Conservation (phyloP, 2,888 invertebrate species). For the Drosophila antonietae region DNA sequence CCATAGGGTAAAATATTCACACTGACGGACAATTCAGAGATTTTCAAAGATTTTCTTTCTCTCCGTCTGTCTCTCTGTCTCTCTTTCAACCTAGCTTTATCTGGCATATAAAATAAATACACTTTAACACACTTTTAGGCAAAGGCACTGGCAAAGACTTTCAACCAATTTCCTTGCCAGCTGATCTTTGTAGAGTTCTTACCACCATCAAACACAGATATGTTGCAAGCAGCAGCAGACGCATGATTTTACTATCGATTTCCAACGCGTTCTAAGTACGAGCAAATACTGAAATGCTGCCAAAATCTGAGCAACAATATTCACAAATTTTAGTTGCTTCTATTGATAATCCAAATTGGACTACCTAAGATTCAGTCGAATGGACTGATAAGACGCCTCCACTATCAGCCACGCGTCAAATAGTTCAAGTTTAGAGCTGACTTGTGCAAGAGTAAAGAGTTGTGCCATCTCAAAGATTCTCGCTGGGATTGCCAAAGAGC, state of each 20-base stretch:
- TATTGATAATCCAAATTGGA: slow-evolving; percentile 61
- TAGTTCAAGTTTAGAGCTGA: slow-evolving; percentile 67
- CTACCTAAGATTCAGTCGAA: slow-evolving; percentile 46
- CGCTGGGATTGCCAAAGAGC: slow-evolving; percentile 10
- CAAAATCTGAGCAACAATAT: slow-evolving; percentile 40
- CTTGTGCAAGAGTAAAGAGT: slow-evolving; percentile 49
- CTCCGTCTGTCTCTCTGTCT: not conserved
- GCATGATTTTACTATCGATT: slow-evolving; percentile 48
- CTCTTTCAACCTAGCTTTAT: not conserved
- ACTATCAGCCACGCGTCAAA: slow-evolving; percentile 38
- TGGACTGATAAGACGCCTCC: slow-evolving; percentile 7
- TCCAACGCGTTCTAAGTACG: slow-evolving; percentile 41
- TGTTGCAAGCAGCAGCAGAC: slow-evolving; percentile 27
- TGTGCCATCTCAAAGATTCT: slow-evolving; percentile 42
- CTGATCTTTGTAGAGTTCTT: not conserved
- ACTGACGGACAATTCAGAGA: not conserved
- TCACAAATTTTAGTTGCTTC: slow-evolving; percentile 3
- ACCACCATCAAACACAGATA: slow-evolving; percentile 45
- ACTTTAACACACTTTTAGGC: not conserved
- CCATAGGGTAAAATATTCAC: no score
- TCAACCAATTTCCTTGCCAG: not conserved
- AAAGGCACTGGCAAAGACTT: not conserved
- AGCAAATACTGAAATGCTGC: slow-evolving; percentile 63
- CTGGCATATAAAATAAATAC: no score
- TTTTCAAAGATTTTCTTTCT: not conserved